Base-by-base conservation (phyloP, 1,140 invertebrate species). In the Eumaeus atala region DNA sequence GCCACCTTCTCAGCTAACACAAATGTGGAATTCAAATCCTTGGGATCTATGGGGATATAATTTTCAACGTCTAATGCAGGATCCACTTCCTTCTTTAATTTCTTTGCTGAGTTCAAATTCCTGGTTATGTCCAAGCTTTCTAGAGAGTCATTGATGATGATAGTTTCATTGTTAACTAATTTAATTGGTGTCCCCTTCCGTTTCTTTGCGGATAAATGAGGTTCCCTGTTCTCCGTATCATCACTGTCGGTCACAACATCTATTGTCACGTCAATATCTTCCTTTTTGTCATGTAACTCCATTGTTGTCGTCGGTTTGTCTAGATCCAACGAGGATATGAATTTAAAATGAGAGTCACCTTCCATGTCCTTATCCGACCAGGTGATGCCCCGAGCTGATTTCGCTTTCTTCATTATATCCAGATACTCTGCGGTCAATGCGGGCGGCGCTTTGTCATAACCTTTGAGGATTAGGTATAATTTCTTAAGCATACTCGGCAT, bases 21-120 rank as follows among this genome's bases (percentile, higher is more conserved):
- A 65, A 88, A 87, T 0, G 87, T 88, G 0, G 85, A 87, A 61
- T 88, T 87, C 57, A 88, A 66, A 54, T 80, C 67, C 3, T 74
- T 77, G 0, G 78, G 70, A 54, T 88, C 77, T 12, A 88, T 76
- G 0, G 56, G 21, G 6, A 48, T 63, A 53, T 52, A 72, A 44
- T 81, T 77, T 49, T 77, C 72, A 0, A 74, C 28, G 48, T 74
- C 75, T 9, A 61, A 9, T 3, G 47, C 57, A 1, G 65, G 36
- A 56, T 73, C 57, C 21, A 54, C 57, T 44, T 77, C 77, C 9
- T 21, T 67, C 52, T 85, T 79, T 0, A 77, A 11, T 58, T 84
- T 84, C 59, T 85, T 84, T 0, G 74, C 75, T 0, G 78, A 78
- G 52, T 72, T 76, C 28, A 82, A 18, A 48, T 70, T 79, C 28